Evolutionary conservation across 2,888 invertebrate species (phyloP).

Genomic region (Lepidocyrtinus sp.): DNA sequence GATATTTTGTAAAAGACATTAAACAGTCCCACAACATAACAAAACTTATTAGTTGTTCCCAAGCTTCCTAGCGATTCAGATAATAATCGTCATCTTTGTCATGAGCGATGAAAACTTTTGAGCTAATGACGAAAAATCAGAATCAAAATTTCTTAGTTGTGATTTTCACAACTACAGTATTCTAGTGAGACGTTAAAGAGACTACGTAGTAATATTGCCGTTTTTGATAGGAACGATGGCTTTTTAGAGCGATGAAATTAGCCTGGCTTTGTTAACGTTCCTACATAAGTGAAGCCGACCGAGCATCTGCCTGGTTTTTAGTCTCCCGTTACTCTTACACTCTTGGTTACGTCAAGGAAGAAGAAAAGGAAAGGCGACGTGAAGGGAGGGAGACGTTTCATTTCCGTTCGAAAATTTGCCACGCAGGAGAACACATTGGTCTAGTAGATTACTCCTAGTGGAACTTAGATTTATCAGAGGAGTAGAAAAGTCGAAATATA

Average conservation of each 20-base stretch:
- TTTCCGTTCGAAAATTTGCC: slow-evolving; percentile 45
- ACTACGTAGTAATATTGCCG: not conserved
- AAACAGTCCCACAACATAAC: too few relatives aligned
- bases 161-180: too few relatives aligned
- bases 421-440: not conserved
- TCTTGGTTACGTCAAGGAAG: not conserved
- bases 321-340: not conserved
- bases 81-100: slow-evolving; percentile 16
- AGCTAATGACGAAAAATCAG: slow-evolving; percentile 39
- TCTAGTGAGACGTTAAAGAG: not conserved
- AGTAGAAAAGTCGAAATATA: slow-evolving; percentile 3
- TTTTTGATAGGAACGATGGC: not conserved
- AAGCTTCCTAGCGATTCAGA: not conserved
- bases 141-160: slow-evolving; percentile 19
- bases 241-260: not conserved
- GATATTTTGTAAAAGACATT: too few relatives aligned
- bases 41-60: too few relatives aligned
- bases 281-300: not conserved
- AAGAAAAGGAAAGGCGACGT: slow-evolving; percentile 1
- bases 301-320: not conserved
- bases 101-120: slow-evolving; percentile 42
- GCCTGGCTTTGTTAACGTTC: not conserved
- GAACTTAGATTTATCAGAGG: too few relatives aligned
- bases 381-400: slow-evolving; percentile 33
- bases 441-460: slow-evolving; percentile 1